phyloP scores from a whole-genome alignment of 2,113 vertebrate genomes.

The Phocoena sinus region DNA sequence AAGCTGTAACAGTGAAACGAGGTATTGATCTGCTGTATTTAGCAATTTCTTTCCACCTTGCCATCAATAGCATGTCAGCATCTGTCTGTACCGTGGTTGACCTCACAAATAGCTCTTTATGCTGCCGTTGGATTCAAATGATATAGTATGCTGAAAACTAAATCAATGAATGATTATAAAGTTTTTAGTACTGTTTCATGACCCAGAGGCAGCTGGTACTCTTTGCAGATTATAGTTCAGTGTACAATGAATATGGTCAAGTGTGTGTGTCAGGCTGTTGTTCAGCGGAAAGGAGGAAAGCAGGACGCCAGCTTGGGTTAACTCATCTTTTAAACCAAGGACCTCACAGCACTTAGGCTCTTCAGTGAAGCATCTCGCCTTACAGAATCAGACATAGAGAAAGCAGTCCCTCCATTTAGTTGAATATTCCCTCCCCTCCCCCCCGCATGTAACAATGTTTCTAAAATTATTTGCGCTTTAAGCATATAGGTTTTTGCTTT shows the following conservation, averaged over 20 bases:
- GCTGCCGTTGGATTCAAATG: constrained; percentile 97
- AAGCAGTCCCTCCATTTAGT: background rate
- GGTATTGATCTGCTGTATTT: constrained; percentile 98
- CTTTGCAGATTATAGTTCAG: constrained; percentile 83
- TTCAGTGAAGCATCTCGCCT: background rate
- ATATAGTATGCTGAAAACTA: constrained; percentile 97
- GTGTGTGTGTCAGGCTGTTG: constrained; percentile 55
- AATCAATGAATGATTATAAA: constrained; percentile 99
- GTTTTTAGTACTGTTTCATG: constrained; percentile 95
- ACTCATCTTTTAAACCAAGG: background rate
- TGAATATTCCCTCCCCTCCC: background rate
- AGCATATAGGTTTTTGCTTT: background rate
- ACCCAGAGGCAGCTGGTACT: constrained; percentile 83
- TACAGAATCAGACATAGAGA: background rate
- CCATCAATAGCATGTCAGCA: constrained; percentile 97
- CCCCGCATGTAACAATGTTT: background rate
- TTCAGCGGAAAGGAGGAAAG: background rate
- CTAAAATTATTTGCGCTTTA: background rate
- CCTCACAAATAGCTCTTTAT: constrained; percentile 94
- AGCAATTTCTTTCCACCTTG: constrained; percentile 96
- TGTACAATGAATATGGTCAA: constrained; percentile 80
- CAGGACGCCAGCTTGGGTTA: background rate
- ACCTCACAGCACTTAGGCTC: background rate
- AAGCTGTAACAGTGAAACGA: constrained; percentile 95
- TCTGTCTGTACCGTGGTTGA: constrained; percentile 93